Base-by-base conservation (phyloP, 1,140 invertebrate species). In the Dolichoris vasculosae region DNA sequence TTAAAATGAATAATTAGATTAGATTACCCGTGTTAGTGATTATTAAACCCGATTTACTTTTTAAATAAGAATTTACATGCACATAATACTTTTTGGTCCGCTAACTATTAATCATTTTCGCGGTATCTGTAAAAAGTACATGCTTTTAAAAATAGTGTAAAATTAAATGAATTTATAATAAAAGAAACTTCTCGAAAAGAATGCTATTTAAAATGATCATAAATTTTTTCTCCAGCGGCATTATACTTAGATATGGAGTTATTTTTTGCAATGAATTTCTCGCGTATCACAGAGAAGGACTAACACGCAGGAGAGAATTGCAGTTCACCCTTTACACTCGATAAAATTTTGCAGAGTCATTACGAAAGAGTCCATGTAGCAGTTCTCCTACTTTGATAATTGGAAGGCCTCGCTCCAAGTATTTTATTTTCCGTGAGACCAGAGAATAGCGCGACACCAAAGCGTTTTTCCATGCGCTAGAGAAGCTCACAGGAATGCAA, bases 321-420 rank as follows among this genome's bases (percentile, higher is more conserved):
- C 35, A 69, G 67, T 69, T 69, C 63, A 20, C 40, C 38, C 46
- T 69, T 82, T 82, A 63, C 83, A 84, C 83, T 79, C 83, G 75
- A 84, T 78, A 69, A 84, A 84, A 84, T 84, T 84, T 48, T 77
- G 76, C 32, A 20, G 67, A 79, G 43, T 69, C 75, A 84, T 84
- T 79, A 84, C 78, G 40, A 55, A 75, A 59, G 51, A 75, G 69
- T 48, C 32, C 51, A n/a, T 51, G 55, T 51, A 26, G 82, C 55
- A 23, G 77, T 67, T 78, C 43, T 63, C 15, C 51, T 73, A 40
- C 30, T 48, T 64, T 73, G 75, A 84, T 84, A 84, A 84, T 84
- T 84, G 83, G 63, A 84, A 35, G 83, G n/a, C 26, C 64, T 55
- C 71, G 20, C 71, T 32, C 38, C 15, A 13, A 6, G 3, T 26